phyloP scores from a whole-genome alignment of 2,797 vertebrate genomes.

The Cossypha niveicapilla region DNA sequence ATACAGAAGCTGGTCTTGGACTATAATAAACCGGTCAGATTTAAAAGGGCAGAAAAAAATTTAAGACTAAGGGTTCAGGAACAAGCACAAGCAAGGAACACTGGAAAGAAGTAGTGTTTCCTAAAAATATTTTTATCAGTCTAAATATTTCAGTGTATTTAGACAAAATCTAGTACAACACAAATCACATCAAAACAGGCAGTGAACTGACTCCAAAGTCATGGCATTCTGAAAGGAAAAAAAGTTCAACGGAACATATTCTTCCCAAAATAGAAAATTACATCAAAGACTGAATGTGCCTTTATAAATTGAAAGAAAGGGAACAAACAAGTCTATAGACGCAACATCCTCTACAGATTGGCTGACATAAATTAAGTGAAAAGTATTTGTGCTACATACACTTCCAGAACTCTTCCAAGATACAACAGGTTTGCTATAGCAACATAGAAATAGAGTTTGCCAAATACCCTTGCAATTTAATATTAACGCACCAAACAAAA shows the following conservation, averaged over 20 bases:
- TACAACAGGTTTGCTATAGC: conserved; percentile 7
- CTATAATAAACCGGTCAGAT: neutral
- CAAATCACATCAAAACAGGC: neutral
- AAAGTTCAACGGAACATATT: neutral
- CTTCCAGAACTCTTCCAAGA: neutral
- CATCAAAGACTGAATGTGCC: neutral
- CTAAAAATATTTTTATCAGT: neutral
- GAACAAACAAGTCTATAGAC: conserved; percentile 37
- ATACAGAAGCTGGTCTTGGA: neutral
- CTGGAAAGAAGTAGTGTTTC: neutral
- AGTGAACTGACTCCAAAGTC: neutral
- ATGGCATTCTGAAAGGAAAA: neutral
- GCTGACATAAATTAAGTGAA: conserved; percentile 23
- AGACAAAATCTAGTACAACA: conserved; percentile 1
- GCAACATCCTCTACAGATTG: conserved; percentile 42
- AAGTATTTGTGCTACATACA: neutral
- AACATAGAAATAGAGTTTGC: neutral
- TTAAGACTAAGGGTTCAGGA: neutral
- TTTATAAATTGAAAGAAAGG: conserved; percentile 9
- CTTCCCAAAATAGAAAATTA: conserved; percentile 26
- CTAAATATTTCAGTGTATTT: conserved; percentile 24
- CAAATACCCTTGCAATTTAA: neutral
- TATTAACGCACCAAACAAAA: neutral
- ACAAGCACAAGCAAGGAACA: neutral
- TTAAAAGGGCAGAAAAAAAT: neutral